Evolutionary conservation across 2,888 invertebrate genomes (phyloP).

Genomic region (Torymus aiolomorphi): DNA sequence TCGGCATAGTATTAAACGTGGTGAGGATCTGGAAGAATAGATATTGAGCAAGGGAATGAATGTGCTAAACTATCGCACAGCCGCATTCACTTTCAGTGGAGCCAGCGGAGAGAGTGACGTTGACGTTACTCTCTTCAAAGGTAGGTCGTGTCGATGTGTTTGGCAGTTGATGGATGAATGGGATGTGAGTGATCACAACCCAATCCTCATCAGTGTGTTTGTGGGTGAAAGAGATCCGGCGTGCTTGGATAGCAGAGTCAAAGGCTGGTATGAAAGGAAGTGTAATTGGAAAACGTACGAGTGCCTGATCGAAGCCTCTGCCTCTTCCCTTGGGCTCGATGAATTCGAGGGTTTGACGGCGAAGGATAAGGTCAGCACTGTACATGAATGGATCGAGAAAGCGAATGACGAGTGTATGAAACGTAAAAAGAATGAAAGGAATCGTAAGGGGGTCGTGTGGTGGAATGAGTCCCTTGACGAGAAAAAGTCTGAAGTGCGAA

Average conservation of each 20-base stretch:
- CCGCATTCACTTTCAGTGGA: slow-evolving; percentile 52
- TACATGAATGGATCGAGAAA: slow-evolving; percentile 5
- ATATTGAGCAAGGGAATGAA: slow-evolving; percentile 6
- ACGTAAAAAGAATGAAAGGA: no score
- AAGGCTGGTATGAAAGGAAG: not conserved
- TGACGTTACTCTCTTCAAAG: slow-evolving; percentile 5
- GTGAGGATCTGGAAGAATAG: not conserved
- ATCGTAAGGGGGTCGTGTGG: not conserved
- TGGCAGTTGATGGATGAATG: no score
- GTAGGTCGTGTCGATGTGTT: not conserved
- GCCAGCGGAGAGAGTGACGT: slow-evolving; percentile 2
- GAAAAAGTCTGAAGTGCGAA: not conserved
- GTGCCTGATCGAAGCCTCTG: not conserved
- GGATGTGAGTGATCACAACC: no score
- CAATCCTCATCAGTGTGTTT: not conserved
- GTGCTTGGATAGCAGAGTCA: not conserved
- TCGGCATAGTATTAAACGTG: not conserved
- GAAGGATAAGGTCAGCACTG: not conserved
- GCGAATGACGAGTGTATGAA: slow-evolving; percentile 27
- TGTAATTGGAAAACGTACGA: not conserved
- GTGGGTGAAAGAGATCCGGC: not conserved
- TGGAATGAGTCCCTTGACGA: not conserved
- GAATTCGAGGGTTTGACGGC: not conserved
- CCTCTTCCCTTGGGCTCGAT: not conserved
- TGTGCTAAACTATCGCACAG: slow-evolving; percentile 47